Conservation (phyloP, 1,140 invertebrate genomes). For the Aethina tumida region DNA sequence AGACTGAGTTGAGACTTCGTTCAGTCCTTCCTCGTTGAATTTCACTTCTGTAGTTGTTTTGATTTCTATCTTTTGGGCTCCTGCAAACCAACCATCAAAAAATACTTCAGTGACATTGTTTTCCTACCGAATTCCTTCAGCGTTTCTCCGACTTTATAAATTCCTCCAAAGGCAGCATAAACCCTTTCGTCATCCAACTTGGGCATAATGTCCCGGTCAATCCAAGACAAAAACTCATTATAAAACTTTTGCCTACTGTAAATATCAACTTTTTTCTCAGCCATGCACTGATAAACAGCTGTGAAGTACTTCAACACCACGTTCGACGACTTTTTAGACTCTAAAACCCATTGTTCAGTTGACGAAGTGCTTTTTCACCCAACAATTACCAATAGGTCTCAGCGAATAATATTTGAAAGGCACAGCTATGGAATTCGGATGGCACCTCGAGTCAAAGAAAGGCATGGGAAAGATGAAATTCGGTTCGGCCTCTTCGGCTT, state of each 20-base stretch:
- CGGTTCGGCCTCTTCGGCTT: not conserved
- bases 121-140: slow-evolving; percentile 39
- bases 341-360: slow-evolving; percentile 21
- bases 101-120: not conserved
- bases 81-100: not conserved
- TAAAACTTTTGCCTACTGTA: slow-evolving; percentile 41
- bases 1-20: not conserved
- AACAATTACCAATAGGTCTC: not conserved
- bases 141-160: slow-evolving; percentile 44
- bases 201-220: slow-evolving; percentile 43
- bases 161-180: slow-evolving; percentile 49
- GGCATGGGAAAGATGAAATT: slow-evolving; percentile 34
- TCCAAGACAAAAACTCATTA: slow-evolving; percentile 45
- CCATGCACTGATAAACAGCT: slow-evolving; percentile 40
- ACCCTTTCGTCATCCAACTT: slow-evolving; percentile 47
- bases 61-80: slow-evolving; percentile 8
- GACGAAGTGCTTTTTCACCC: not conserved
- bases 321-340: slow-evolving; percentile 42
- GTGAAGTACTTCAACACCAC: slow-evolving; percentile 45
- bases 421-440: slow-evolving; percentile 39
- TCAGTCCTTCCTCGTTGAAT: not conserved
- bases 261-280: slow-evolving; percentile 25
- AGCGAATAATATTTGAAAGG: slow-evolving; percentile 32
- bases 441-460: slow-evolving; percentile 39
- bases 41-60: no score